These are phyloP conservation scores for Endotricha flammealis DNA, from an alignment of 2,888 invertebrate genomes.

Conservation along the genomic window DNA sequence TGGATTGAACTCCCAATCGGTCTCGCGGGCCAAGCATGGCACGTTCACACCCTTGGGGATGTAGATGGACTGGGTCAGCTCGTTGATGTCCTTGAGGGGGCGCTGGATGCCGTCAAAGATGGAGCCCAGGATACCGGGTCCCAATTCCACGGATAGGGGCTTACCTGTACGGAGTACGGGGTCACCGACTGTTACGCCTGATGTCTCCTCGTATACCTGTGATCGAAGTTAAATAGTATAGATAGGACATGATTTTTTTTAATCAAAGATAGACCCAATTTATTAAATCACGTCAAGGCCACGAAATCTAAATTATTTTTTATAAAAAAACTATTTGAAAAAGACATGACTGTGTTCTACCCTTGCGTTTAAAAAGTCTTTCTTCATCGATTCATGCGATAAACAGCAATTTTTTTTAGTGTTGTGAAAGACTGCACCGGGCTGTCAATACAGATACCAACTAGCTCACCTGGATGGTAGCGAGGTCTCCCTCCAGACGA, in stretches of 20 bases:
- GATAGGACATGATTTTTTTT: neutral
- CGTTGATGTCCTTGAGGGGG: constrained; percentile 97
- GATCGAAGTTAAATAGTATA: neutral
- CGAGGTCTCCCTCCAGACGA: constrained; percentile 99
- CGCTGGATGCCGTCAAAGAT: constrained; percentile 99
- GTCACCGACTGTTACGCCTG: constrained; percentile 99
- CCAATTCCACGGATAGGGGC: constrained; percentile 98
- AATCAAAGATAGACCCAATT: too few species aligned
- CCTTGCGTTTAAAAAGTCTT: too few species aligned
- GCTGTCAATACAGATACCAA: too few species aligned
- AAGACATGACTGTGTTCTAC: too few species aligned
- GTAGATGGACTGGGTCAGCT: constrained; percentile 96
- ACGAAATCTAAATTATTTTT: too few species aligned
- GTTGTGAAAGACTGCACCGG: too few species aligned
- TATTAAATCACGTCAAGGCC: too few species aligned
- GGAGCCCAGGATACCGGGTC: constrained; percentile 99
- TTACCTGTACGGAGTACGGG: constrained; percentile 99
- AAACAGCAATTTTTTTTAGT: too few species aligned
- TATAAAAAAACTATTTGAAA: too few species aligned
- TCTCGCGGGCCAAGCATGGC: constrained; percentile 89
- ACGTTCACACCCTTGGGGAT: constrained; percentile 99
- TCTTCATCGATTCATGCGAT: too few species aligned
- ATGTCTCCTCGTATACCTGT: constrained; percentile 94
- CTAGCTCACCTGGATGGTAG: constrained; percentile 98
- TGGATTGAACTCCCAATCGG: constrained; percentile 96